phyloP scores from a whole-genome alignment of 2,113 vertebrate genomes.

The Prochilodus magdalenae region DNA sequence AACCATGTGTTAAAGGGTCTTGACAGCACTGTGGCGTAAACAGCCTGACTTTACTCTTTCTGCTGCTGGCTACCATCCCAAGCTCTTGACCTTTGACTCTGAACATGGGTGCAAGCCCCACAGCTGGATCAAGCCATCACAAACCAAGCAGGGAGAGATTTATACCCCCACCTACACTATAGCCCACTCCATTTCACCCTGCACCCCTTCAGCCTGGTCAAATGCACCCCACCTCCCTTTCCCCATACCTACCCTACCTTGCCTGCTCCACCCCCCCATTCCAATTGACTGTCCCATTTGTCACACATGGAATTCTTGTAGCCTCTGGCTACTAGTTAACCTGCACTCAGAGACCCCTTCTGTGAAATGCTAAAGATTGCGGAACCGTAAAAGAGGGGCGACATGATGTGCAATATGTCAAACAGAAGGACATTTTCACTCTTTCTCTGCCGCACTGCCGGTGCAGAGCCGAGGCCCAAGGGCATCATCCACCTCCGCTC shows the following conservation, averaged over 20 bases:
- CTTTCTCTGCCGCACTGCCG: constrained; percentile 67
- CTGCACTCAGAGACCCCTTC: constrained; percentile 71
- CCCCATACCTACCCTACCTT: constrained; percentile 8
- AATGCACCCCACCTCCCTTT: constrained; percentile 28
- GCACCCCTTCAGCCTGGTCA: constrained; percentile 41
- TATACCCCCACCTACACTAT: constrained; percentile 35
- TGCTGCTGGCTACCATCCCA: constrained; percentile 43
- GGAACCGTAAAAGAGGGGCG: constrained; percentile 69
- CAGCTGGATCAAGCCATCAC: constrained; percentile 42
- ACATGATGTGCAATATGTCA: constrained; percentile 78
- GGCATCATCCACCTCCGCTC: constrained; percentile 85
- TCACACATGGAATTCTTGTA: constrained; percentile 59
- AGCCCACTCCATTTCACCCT: constrained; percentile 33
- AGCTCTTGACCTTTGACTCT: constrained; percentile 47
- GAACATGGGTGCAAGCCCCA: constrained; percentile 22
- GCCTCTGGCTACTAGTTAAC: constrained; percentile 79
- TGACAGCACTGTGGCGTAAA: constrained; percentile 13
- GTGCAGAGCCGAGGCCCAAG: constrained; percentile 74
- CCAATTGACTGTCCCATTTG: constrained; percentile 63
- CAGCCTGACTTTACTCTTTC: neutral
- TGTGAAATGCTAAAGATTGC: constrained; percentile 76
- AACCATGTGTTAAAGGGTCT: neutral
- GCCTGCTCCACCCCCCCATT: constrained; percentile 32
- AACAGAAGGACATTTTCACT: constrained; percentile 78
- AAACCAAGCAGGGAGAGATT: constrained; percentile 47